A percentile compares a stretch with the other conserved stretches of the same genome.
Evolutionary conservation across 1,140 invertebrate species (phyloP).

Genomic region (Drosophila pachea): DNA sequence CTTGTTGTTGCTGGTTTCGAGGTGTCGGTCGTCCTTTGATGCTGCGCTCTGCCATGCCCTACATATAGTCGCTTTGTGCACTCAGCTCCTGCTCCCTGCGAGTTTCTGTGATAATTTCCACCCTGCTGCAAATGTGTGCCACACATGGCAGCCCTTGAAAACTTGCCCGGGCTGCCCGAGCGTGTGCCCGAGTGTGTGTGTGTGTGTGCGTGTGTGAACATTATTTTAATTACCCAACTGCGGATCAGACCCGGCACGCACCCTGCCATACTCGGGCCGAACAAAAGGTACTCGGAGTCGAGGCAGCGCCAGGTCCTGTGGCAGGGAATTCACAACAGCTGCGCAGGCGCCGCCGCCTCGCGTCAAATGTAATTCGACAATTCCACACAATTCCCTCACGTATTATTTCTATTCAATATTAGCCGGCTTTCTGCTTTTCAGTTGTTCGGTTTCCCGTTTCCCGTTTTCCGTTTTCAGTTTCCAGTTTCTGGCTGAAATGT

Average conservation of each 20-base stretch:
- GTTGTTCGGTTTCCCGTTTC: constrained; percentile 44
- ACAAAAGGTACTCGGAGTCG: constrained; percentile 6
- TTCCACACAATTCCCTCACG: no score
- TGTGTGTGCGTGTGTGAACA: constrained; percentile 45
- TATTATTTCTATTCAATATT: constrained; percentile 37
- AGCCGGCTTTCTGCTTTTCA: constrained; percentile 35
- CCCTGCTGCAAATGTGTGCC: constrained; percentile 59
- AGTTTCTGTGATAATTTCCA: constrained; percentile 40
- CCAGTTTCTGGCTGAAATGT: constrained; percentile 44
- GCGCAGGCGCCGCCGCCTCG: constrained; percentile 59
- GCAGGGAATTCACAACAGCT: constrained; percentile 57
- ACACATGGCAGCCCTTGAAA: constrained; percentile 73
- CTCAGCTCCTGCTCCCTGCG: constrained; percentile 30
- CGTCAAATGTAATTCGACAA: neutral
- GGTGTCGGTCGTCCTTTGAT: constrained; percentile 44
- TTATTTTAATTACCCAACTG: constrained; percentile 69
- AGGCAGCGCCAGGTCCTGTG: neutral
- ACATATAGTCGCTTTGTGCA: constrained; percentile 33
- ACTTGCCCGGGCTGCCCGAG: constrained; percentile 50
- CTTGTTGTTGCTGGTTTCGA: no score
- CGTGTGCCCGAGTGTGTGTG: neutral
- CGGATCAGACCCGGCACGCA: constrained; percentile 53
- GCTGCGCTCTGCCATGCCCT: constrained; percentile 47
- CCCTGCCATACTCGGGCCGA: constrained; percentile 59
- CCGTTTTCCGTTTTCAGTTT: constrained; percentile 23